phyloP scores from a whole-genome alignment of 2,113 vertebrate genomes.

The Glaucidium brasilianum region DNA sequence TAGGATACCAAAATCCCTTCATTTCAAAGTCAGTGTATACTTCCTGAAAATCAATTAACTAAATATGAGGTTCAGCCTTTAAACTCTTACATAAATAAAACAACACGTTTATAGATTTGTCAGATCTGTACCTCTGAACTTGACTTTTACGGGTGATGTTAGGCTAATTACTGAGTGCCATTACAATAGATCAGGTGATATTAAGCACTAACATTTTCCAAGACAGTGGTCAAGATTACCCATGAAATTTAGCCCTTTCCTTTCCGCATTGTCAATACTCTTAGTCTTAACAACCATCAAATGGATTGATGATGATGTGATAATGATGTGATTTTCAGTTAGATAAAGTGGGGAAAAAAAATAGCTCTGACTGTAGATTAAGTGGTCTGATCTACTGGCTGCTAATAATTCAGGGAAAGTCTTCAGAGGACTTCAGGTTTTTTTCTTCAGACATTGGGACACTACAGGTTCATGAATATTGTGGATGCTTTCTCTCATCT shows the following conservation, averaged over 20 bases:
- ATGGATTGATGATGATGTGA: neutral
- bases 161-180: neutral
- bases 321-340: neutral
- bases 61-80: neutral
- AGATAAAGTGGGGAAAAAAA: neutral
- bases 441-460: neutral
- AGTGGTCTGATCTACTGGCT: neutral
- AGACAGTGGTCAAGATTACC: neutral
- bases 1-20: neutral
- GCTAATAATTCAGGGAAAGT: neutral
- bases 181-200: neutral
- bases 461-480: neutral
- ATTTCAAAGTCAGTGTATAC: neutral
- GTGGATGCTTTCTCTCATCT: neutral
- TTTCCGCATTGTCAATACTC: neutral
- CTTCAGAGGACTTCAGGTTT: neutral
- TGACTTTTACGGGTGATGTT: neutral
- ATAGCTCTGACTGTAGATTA: neutral
- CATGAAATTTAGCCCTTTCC: neutral
- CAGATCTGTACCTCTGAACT: neutral
- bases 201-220: neutral
- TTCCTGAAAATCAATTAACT: neutral
- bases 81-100: neutral
- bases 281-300: neutral
- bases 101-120: neutral